phyloP scores from a whole-genome alignment of 2,888 invertebrate species.

The Agriopis marginaria region DNA sequence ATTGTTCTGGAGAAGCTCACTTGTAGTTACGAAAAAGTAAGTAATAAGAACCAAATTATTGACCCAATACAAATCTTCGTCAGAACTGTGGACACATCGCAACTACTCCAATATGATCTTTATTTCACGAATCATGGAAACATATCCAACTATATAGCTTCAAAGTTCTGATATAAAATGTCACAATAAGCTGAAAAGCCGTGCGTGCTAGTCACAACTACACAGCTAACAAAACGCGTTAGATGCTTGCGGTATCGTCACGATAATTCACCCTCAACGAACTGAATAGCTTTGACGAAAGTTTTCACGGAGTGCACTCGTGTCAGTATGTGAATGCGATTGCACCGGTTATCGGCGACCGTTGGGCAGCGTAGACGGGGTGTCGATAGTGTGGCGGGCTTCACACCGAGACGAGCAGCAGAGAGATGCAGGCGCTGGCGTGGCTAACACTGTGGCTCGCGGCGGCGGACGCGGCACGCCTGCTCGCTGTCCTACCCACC shows the following conservation, averaged over 20 bases:
- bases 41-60: not conserved
- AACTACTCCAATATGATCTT: not conserved
- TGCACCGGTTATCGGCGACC: slow-evolving; percentile 58
- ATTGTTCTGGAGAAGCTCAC: not conserved
- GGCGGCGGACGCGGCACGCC: slow-evolving; percentile 68
- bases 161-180: not conserved
- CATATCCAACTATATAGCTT: not conserved
- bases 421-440: slow-evolving; percentile 76
- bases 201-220: not conserved
- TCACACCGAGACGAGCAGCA: slow-evolving; percentile 68
- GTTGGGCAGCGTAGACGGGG: slow-evolving; percentile 46
- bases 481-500: slow-evolving; percentile 81
- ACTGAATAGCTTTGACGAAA: slow-evolving; percentile 27
- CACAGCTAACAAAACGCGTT: slow-evolving; percentile 24
- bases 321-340: slow-evolving; percentile 38
- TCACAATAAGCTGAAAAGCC: not conserved
- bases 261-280: slow-evolving; percentile 30
- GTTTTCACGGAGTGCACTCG: slow-evolving; percentile 32
- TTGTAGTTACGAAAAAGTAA: not conserved
- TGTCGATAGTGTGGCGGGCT: slow-evolving; percentile 45
- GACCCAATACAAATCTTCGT: too few relatives aligned
- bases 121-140: slow-evolving; percentile 4
- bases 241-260: slow-evolving; percentile 27
- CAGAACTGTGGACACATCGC: not conserved
- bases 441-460: slow-evolving; percentile 61